A percentile compares a stretch with the other conserved stretches of the same genome.
phyloP scores from a whole-genome alignment of 1,140 invertebrate genomes.

The Brachionus asplanchnoidis region DNA sequence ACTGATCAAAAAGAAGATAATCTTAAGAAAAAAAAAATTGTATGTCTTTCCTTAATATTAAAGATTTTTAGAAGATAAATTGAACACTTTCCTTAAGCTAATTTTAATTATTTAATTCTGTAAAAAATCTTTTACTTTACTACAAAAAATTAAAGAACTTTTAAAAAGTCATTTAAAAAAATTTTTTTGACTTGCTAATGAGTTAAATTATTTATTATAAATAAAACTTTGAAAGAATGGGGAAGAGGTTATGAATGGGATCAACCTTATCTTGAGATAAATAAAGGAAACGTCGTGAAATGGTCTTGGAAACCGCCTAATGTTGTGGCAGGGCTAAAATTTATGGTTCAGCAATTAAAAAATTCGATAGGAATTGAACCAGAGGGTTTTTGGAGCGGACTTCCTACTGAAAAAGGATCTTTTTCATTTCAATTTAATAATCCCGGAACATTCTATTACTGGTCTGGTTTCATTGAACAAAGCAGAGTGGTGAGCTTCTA shows the following conservation, averaged over 20 bases:
- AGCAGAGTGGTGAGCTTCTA: slow-evolving; percentile 43
- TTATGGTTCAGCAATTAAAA: slow-evolving; percentile 45
- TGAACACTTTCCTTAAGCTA: too few species aligned
- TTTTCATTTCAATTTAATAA: slow-evolving; percentile 46
- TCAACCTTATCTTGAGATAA: neutral
- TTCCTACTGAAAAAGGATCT: slow-evolving; percentile 13
- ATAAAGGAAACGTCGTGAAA: slow-evolving; percentile 45
- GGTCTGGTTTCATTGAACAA: slow-evolving; percentile 46
- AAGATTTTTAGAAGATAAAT: too few species aligned
- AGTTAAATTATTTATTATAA: too few species aligned
- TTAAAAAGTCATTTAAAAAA: neutral
- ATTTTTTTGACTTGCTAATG: too few species aligned
- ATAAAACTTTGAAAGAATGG: neutral
- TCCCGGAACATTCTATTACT: slow-evolving; percentile 48
- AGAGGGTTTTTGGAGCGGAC: neutral
- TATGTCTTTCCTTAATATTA: too few species aligned
- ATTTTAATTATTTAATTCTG: too few species aligned
- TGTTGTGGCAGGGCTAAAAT: slow-evolving; percentile 4
- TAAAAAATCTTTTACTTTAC: too few species aligned
- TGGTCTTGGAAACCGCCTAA: slow-evolving; percentile 46
- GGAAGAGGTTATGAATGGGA: slow-evolving; percentile 22
- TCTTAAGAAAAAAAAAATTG: too few species aligned
- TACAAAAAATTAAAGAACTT: neutral
- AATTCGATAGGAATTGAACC: neutral
- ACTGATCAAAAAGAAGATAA: too few species aligned